A percentile compares a stretch with the other conserved stretches of the same genome.
These are phyloP conservation scores for Macrophya annulata DNA, from an alignment of 2,888 invertebrate species.

Conservation along the genomic window DNA sequence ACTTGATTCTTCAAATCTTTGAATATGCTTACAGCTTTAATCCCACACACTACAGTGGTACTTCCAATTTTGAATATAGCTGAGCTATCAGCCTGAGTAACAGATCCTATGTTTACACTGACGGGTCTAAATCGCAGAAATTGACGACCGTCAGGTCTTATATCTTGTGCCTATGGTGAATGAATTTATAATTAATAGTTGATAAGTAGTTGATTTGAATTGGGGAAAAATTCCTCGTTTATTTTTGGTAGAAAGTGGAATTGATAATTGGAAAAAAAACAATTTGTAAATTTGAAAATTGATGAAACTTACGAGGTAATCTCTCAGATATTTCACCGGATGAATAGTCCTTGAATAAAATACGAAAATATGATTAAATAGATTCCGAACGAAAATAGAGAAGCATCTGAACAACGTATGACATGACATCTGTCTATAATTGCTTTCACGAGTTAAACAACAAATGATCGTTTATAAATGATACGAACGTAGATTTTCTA, in stretches of 20 bases:
- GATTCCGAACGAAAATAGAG: background rate
- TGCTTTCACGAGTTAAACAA: background rate
- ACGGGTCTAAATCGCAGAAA: constrained; percentile 87
- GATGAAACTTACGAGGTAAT: constrained; percentile 82
- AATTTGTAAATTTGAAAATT: background rate
- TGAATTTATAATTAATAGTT: constrained; percentile 40
- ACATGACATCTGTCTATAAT: background rate
- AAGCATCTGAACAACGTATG: constrained; percentile 3
- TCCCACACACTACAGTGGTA: constrained; percentile 92
- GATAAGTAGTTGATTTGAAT: background rate
- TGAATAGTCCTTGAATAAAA: constrained; percentile 84
- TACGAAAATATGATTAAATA: constrained; percentile 30
- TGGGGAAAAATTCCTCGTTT: background rate
- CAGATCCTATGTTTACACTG: constrained; percentile 84
- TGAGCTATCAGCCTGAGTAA: constrained; percentile 87
- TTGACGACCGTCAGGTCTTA: constrained; percentile 90
- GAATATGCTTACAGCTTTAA: constrained; percentile 86
- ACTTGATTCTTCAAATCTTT: constrained; percentile 36
- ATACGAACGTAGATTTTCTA: background rate
- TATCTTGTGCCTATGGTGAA: constrained; percentile 81
- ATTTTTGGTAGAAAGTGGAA: constrained; percentile 27
- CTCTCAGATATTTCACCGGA: constrained; percentile 88
- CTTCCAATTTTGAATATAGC: constrained; percentile 91
- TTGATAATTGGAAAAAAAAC: background rate
- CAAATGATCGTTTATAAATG: background rate